Evolutionary conservation across 2,888 invertebrate genomes (phyloP).

Genomic region (Rhingia rostrata): DNA sequence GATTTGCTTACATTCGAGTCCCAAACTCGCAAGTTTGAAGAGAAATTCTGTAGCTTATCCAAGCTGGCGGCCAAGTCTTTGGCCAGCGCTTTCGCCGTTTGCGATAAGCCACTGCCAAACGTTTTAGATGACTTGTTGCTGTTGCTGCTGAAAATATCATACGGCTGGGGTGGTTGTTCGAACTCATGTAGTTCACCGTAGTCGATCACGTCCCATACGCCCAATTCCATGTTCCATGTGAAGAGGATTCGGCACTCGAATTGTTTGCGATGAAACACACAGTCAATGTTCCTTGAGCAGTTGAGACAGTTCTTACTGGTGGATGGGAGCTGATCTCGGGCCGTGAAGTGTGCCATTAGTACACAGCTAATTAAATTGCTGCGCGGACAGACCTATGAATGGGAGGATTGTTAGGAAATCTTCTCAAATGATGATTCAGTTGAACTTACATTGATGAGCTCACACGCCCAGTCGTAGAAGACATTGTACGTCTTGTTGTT

Average conservation of each 20-base stretch:
- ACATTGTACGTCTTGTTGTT: slow-evolving; percentile 83
- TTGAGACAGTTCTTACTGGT: slow-evolving; percentile 79
- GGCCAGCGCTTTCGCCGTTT: slow-evolving; percentile 80
- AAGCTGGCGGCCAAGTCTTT: slow-evolving; percentile 79
- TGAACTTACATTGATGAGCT: slow-evolving; percentile 80
- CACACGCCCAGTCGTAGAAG: slow-evolving; percentile 83
- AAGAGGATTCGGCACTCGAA: slow-evolving; percentile 82
- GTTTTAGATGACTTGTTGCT: slow-evolving; percentile 61
- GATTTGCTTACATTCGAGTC: slow-evolving; percentile 82
- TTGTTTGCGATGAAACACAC: slow-evolving; percentile 81
- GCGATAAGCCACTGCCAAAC: slow-evolving; percentile 77
- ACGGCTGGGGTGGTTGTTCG: slow-evolving; percentile 75
- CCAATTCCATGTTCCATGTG: slow-evolving; percentile 82
- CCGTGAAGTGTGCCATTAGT: slow-evolving; percentile 82
- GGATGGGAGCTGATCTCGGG: slow-evolving; percentile 80
- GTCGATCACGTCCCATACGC: slow-evolving; percentile 82
- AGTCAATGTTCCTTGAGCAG: slow-evolving; percentile 80
- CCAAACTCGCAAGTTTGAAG: slow-evolving; percentile 80
- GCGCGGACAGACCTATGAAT: slow-evolving; percentile 80
- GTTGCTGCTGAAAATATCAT: slow-evolving; percentile 75
- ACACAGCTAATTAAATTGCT: slow-evolving; percentile 81
- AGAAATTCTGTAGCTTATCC: slow-evolving; percentile 79
- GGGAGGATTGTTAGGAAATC: neutral
- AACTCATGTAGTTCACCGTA: slow-evolving; percentile 81
- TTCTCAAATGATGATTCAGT: neutral